Percentiles rank a stretch among this genome's conserved stretches.
These are phyloP conservation scores for Griposia aprilina DNA, from an alignment of 2,888 invertebrate genomes.

Conservation along the genomic window DNA sequence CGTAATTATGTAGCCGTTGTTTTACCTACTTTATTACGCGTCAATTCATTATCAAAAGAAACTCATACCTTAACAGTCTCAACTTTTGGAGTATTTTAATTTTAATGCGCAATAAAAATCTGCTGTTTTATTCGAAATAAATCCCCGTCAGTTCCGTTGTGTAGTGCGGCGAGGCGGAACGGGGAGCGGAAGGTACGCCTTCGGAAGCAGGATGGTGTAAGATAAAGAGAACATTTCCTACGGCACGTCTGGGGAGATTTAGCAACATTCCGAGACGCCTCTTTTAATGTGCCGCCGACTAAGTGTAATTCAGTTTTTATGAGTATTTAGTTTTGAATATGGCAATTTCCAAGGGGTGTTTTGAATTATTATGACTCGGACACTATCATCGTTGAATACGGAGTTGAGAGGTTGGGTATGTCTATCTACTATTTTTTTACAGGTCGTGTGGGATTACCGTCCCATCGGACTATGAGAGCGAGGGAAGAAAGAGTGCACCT, in stretches of 20 bases:
- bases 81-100: constrained; percentile 49
- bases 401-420: neutral
- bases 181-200: constrained; percentile 85
- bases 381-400: neutral
- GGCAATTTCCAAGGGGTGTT: constrained; percentile 25
- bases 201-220: constrained; percentile 89
- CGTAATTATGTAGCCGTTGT: neutral
- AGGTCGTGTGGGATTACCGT: neutral
- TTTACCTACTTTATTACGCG: neutral
- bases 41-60: neutral
- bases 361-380: neutral
- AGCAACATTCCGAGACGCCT: constrained; percentile 85
- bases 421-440: neutral
- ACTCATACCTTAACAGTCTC: neutral
- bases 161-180: constrained; percentile 83
- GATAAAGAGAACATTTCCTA: constrained; percentile 90
- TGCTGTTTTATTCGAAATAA: constrained; percentile 83
- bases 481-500: neutral
- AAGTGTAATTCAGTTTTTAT: constrained; percentile 76
- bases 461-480: neutral
- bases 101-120: constrained; percentile 70
- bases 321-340: constrained; percentile 49
- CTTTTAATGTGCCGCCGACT: constrained; percentile 74
- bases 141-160: constrained; percentile 85
- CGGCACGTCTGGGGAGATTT: constrained; percentile 87